Evolutionary conservation across 2,888 invertebrate species (phyloP), one percentile per base, ranked within the genome.

Genomic region (Molanna angustata): DNA sequence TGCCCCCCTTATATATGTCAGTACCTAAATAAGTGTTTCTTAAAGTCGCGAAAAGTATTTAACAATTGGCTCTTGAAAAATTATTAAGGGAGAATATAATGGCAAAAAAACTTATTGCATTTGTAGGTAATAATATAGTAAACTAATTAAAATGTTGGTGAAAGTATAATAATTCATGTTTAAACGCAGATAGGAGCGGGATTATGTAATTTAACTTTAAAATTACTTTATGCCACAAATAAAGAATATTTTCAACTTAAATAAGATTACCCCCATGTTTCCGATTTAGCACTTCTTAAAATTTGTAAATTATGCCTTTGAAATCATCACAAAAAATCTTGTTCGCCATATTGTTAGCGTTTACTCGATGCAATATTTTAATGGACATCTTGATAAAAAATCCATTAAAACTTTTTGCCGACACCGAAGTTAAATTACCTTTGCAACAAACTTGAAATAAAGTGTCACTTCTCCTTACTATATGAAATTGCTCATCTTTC

Each of bases 361-460:
- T 47, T 52, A 39, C 46, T 48, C 19, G 31, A 47, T 59, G 53
- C 56, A 59, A 52, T 56, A 59, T 54, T 59, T 58, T 56, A 59
- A 56, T 59, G 50, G 48, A 41, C 58, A 59, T 59, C 58, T 59
- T 59, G 58, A 59, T 59, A 59, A 59, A 59, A 59, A 59, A 56
- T 56, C 58, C 58, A 56, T 56, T 59, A 56, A 59, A 59, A 59
- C 54, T 56, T 59, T 55, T 56, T 52, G 43, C 54, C 56, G 56
- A 59, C 58, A 59, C 58, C 54, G 45, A 57, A 56, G 54, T 59
- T 59, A 56, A 59, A 59, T 59, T 56, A 59, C 56, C 56, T 56
- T 39, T 41, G 37, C 54, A 44, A 48, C 39, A 48, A 50, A 44
- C 49, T 45, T 32, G 45, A 49, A 51, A 56, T 49, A 50, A 51